Base-by-base conservation (phyloP, 2,113 vertebrate species). In the Vulpes lagopus region DNA sequence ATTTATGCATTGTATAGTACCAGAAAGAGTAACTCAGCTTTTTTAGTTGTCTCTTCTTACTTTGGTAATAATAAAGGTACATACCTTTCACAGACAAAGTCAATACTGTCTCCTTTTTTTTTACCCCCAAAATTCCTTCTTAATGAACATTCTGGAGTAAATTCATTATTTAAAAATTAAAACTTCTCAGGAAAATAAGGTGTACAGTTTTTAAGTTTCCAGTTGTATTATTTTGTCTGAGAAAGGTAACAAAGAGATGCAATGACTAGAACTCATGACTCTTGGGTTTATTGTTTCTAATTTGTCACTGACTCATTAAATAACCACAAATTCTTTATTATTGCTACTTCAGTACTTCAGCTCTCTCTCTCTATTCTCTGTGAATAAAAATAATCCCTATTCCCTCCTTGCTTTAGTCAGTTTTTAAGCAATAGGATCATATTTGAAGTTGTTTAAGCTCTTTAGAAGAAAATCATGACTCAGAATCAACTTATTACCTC, bases 71-170 rank as follows among this genome's bases (percentile, higher is more conserved):
- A 95, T 79, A 91, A 38, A 78, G 62, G 8, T 51, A 80, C 51
- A 96, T 60, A 83, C 16, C 57, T 93, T 92, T 83, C 65, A 69
- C 67, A 69, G 64, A 73, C 35, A 92, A 35, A 96, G 32, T 62
- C 93, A 71, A 74, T 71, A 43, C 5, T 16, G 15, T 49, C 38
- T 91, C 65, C 55, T 93, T 97, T 98, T 93, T 97, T 87, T 95
- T 91, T 84, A 95, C 57, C 76, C 97, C 51, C 94, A 83, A 43
- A 69, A 90, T 97, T 91, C 74, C 94, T 97, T 97, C 84, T 90
- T 74, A 38, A 67, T 95, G 38, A 12, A 78, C 20, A 14, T 92
- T 97, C 80, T 92, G 30, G 55, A 82, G 22, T 35, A 95, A 87
- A 87, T 79, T 65, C 11, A 65, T 91, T 95, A 62, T 78, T 32